Evolutionary conservation across 2,888 invertebrate genomes (phyloP), one percentile per base, ranked within the genome.

Genomic region (Tridacna gigas): DNA sequence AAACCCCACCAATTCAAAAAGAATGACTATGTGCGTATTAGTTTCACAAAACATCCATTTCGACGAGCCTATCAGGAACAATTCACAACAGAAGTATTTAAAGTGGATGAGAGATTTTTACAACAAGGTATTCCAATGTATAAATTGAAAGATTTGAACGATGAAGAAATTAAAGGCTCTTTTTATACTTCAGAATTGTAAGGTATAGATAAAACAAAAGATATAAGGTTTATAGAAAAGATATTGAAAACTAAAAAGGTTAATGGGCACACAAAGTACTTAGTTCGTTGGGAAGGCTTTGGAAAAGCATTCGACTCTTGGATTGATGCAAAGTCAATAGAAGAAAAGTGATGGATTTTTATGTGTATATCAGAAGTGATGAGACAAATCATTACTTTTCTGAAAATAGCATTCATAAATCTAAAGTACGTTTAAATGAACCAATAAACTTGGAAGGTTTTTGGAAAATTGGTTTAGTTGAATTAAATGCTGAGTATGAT

Each of bases 21-120:
- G 26, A 73, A 74, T 45, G 77, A 74, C 48, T 77, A 77, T 45
- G 66, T 80, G 74, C 80, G 80, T 15, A 13, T 83, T 12, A 77
- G 74, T 77, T 80, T 75, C 66, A 61, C 48, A 67, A 83, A 83
- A 74, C 80, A 83, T n/a, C 83, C 80, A 4, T 83, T 83, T 77
- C n/a, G 80, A 77, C 26, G 83, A 25, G 74, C 83, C 0, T 83
- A 80, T 80, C 77, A 83, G 67, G 74, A 83, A 20, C 83, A 80
- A 77, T 83, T 77, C 67, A 80, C 80, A 15, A 63, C 78, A 1
- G 81, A 81, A 65, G 79, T 84, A 20, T 84, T 84, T 84, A 81
- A 79, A 67, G 69, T 83, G 7, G 7, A n/a, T 18, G n/a, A 25
- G 9, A 51, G 69, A 48, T n/a, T n/a, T 28, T 28, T 25, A 9